phyloP scores from a whole-genome alignment of 2,797 vertebrate genomes.

The Muscicapa comitata region DNA sequence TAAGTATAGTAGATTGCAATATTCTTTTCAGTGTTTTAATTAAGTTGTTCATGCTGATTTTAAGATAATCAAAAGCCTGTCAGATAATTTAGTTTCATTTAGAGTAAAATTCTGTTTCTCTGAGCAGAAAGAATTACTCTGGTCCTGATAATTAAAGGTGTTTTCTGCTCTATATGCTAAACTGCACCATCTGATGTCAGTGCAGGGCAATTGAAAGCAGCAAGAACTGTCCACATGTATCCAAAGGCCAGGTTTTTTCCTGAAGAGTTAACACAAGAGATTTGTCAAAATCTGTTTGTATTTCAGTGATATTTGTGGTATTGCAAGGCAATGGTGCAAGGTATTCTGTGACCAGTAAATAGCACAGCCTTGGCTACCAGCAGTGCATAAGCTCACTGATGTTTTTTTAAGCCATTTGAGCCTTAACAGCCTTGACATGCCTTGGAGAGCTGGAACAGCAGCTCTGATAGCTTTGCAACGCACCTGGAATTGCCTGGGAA shows the following conservation, averaged over 20 bases:
- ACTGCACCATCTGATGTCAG: background rate
- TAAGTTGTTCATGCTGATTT: background rate
- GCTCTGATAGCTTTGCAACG: background rate
- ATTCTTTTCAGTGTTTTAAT: background rate
- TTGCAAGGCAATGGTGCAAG: background rate
- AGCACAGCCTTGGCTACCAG: background rate
- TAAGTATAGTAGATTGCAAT: background rate
- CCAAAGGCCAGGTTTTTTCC: background rate
- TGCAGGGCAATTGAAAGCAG: background rate
- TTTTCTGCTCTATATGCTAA: background rate
- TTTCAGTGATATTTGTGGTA: background rate
- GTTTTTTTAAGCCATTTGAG: background rate
- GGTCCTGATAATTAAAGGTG: background rate
- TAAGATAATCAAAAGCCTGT: background rate
- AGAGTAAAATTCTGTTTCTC: background rate
- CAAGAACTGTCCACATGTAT: background rate
- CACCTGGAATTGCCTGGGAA: background rate
- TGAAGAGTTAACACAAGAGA: background rate
- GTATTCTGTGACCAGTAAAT: background rate
- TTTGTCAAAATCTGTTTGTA: background rate
- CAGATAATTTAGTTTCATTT: background rate
- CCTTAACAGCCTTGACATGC: background rate
- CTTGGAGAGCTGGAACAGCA: background rate
- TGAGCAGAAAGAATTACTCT: background rate
- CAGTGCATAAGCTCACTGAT: background rate